Evolutionary conservation across 1,140 invertebrate genomes (phyloP).

Genomic region (Probaryconus sp.): DNA sequence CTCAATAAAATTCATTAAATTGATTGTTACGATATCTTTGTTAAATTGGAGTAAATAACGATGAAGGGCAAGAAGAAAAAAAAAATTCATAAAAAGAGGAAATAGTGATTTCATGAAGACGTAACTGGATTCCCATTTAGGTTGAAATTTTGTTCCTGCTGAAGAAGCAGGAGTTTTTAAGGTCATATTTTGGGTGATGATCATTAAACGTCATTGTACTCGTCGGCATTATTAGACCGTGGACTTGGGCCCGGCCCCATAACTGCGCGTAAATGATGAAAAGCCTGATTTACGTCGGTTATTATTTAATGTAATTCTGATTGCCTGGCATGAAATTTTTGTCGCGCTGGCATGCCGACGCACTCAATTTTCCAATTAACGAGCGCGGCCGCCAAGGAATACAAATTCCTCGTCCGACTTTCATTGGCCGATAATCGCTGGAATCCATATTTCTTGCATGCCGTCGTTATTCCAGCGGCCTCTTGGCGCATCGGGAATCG

Average conservation of each 20-base stretch:
- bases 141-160: too few species aligned
- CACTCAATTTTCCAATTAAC: slow-evolving; percentile 64
- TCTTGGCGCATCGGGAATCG: slow-evolving; percentile 55
- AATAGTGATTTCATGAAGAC: too few species aligned
- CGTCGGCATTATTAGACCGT: slow-evolving; percentile 1
- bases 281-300: slow-evolving; percentile 57
- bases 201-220: slow-evolving; percentile 54
- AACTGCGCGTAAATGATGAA: slow-evolving; percentile 48
- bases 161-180: too few species aligned
- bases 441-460: slow-evolving; percentile 65
- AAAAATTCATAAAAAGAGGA: too few species aligned
- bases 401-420: slow-evolving; percentile 60
- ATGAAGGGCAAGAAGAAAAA: too few species aligned
- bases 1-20: too few species aligned
- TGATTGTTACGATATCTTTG: too few species aligned
- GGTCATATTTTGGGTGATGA: slow-evolving; percentile 47
- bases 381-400: slow-evolving; percentile 61
- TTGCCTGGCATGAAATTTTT: slow-evolving; percentile 52
- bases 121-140: too few species aligned
- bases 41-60: too few species aligned
- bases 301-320: slow-evolving; percentile 61
- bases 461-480: slow-evolving; percentile 55
- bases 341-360: slow-evolving; percentile 52
- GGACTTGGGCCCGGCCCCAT: slow-evolving; percentile 18
- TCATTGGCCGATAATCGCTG: slow-evolving; percentile 63